phyloP scores from a whole-genome alignment of 2,797 vertebrate species.

The Neosilurus hyrtlii region DNA sequence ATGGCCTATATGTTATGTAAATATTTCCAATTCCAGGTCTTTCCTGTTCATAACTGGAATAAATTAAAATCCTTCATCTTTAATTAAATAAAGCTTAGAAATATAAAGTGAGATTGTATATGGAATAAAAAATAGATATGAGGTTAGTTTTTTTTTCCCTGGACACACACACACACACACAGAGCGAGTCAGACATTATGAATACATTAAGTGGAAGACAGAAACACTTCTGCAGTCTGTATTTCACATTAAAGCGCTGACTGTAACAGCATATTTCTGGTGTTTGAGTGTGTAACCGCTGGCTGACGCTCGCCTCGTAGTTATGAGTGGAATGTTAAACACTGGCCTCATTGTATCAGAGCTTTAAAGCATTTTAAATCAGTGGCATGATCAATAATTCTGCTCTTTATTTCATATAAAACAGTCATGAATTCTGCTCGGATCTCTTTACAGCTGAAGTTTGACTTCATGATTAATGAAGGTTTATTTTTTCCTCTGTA shows the following conservation, averaged over 20 bases:
- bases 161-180: neutral
- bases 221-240: neutral
- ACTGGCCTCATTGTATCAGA: conserved; percentile 36
- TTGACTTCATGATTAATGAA: neutral
- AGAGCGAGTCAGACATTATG: too few relatives aligned
- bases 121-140: too few relatives aligned
- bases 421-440: neutral
- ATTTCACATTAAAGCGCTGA: neutral
- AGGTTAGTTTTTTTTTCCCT: too few relatives aligned
- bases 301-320: conserved; percentile 34
- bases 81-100: too few relatives aligned
- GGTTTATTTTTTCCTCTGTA: neutral
- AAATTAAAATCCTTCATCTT: too few relatives aligned
- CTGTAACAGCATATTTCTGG: conserved; percentile 17
- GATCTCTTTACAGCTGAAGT: neutral
- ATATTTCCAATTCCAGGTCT: too few relatives aligned
- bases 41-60: too few relatives aligned
- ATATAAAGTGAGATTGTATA: too few relatives aligned
- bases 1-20: too few relatives aligned
- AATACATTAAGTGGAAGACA: too few relatives aligned
- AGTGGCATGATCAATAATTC: conserved; percentile 17
- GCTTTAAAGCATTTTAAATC: conserved; percentile 19
- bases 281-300: conserved; percentile 12
- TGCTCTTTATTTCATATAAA: neutral
- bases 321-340: conserved; percentile 57